A percentile compares a stretch with the other conserved stretches of the same genome.
Evolutionary conservation across 2,888 invertebrate species (phyloP).

Genomic region (Caenorhabditis sp.): DNA sequence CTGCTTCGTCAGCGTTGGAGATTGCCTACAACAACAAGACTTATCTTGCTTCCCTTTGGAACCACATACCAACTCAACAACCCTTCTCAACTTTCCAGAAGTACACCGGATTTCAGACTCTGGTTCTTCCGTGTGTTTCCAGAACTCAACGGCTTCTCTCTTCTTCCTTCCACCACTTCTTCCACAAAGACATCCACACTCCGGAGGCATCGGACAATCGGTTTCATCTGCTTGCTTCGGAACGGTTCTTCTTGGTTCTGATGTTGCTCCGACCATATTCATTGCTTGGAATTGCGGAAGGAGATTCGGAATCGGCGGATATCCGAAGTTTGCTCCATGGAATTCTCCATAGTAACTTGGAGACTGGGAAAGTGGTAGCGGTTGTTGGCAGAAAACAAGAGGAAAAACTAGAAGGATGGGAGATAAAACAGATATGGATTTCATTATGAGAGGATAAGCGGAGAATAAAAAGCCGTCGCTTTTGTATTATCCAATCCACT

Average conservation of each 20-base stretch:
- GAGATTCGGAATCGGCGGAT: constrained; percentile 45
- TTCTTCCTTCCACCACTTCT: constrained; percentile 52
- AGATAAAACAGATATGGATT: constrained; percentile 7
- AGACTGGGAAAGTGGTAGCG: constrained; percentile 27
- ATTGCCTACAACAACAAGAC: constrained; percentile 24
- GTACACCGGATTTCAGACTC: constrained; percentile 49
- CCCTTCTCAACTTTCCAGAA: constrained; percentile 48
- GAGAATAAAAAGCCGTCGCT: constrained; percentile 22
- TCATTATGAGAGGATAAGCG: constrained; percentile 1
- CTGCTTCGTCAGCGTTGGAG: neutral
- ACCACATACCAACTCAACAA: constrained; percentile 38
- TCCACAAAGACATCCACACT: constrained; percentile 58
- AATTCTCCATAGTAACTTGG: constrained; percentile 54
- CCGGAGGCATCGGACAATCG: constrained; percentile 57
- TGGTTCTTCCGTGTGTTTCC: constrained; percentile 23
- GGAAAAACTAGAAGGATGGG: constrained; percentile 14
- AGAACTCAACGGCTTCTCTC: constrained; percentile 26
- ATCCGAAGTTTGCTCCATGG: constrained; percentile 37
- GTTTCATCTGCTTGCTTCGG: constrained; percentile 59
- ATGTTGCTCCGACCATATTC: constrained; percentile 45
- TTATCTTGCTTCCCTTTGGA: neutral
- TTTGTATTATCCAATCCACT: constrained; percentile 45
- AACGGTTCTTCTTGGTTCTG: constrained; percentile 43
- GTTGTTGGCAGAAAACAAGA: constrained; percentile 26
- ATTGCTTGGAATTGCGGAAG: constrained; percentile 47